Evolutionary conservation across 2,797 vertebrate genomes (phyloP), one percentile per base, ranked within the genome.

Genomic region (Bucorvus abyssinicus): DNA sequence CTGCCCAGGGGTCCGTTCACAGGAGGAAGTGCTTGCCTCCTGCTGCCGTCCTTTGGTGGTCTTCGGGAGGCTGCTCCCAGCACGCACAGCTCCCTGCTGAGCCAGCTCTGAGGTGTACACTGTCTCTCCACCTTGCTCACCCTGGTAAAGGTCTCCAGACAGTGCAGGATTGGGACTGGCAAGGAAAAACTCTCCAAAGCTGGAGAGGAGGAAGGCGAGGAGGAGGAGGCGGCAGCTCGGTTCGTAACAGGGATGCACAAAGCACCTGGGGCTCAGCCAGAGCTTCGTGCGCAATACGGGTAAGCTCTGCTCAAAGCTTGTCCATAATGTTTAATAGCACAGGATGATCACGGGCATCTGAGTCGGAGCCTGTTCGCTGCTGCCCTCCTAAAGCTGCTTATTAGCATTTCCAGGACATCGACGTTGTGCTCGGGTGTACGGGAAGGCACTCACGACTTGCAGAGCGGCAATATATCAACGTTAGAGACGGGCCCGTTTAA

Each of bases 321-420:
- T 80, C 95, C 84, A 7, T 71, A 68, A 78, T 26, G 79, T 81
- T 95, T 87, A 75, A 95, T 60, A 82, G 88, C 93, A 83, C 32
- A 30, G 60, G 91, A 70, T 74, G 85, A 83, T 80, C 61, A 49
- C 1, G 45, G 91, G 60, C 86, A 42, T 88, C 83, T 87, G 89
- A 92, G 73, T 73, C 0, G 26, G 73, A 96, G 94, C 61, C 87
- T 57, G 56, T 74, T 77, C 1, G 0, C 83, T 83, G 81, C 92
- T 92, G 95, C 88, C 88, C 90, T 95, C 75, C 86, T 82, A 29
- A 68, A 94, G 93, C 83, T 87, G 73, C 91, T 95, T 13, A 96
- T 97, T 96, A 96, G 93, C 96, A 94, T 96, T 97, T 96, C 95
- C 94, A 96, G 96, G 93, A 96, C 93, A 57, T 32, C 13, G 86